phyloP scores from a whole-genome alignment of 2,797 vertebrate genomes.

The Telmatherina bonti region DNA sequence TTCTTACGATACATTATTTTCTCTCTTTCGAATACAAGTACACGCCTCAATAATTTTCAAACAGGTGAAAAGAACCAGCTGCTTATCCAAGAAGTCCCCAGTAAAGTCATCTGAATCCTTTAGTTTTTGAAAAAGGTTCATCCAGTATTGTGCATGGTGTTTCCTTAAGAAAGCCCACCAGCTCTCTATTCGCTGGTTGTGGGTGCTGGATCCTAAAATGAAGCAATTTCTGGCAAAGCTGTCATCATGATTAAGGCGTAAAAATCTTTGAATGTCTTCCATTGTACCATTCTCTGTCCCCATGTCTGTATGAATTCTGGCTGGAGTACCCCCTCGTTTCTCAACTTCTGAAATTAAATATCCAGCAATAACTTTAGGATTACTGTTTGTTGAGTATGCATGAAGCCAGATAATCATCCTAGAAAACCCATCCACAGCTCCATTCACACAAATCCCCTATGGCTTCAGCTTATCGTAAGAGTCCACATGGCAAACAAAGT shows the following conservation, averaged over 20 bases:
- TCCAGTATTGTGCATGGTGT: too few relatives aligned
- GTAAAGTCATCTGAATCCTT: too few relatives aligned
- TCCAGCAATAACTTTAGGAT: conserved; percentile 1
- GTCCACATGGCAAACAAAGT: conserved; percentile 3
- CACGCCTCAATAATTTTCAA: background rate
- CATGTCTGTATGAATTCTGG: conserved; percentile 1
- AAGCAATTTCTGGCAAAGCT: background rate
- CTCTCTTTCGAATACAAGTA: background rate
- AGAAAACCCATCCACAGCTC: background rate
- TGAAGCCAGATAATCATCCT: too few relatives aligned
- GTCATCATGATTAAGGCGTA: background rate
- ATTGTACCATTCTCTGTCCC: conserved; percentile 2
- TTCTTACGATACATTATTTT: too few relatives aligned
- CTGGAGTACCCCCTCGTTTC: background rate
- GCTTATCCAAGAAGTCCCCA: too few relatives aligned
- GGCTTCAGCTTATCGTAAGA: background rate
- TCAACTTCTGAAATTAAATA: conserved; percentile 1
- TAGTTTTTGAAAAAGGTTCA: too few relatives aligned
- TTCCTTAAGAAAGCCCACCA: too few relatives aligned
- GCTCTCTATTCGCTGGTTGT: too few relatives aligned
- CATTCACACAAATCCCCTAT: conserved; percentile 1
- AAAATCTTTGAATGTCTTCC: conserved; percentile 1
- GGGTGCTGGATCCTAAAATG: background rate
- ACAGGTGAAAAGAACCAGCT: too few relatives aligned
- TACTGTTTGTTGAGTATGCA: background rate